Evolutionary conservation across 1,140 invertebrate species (phyloP), one percentile per base, ranked within the genome.

Genomic region (Geopemphigus sp.): DNA sequence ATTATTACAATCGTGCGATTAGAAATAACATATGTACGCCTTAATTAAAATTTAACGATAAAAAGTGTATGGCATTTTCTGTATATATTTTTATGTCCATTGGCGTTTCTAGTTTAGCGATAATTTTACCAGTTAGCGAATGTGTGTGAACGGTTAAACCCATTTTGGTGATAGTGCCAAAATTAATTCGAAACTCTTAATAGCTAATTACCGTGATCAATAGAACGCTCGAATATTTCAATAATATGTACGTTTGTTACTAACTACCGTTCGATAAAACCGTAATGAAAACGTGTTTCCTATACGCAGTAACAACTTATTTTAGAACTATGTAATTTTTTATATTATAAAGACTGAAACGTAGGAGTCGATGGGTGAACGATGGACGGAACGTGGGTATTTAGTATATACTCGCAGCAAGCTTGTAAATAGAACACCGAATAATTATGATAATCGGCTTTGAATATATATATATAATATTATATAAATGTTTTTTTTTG

Each of bases 401-500:
- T 4, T 47, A 68, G 39, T 22, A 45, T n/a, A 17, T n/a, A 12
- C n/a, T 1, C 8, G 32, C 8, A 4, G 19, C n/a, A 8, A 14
- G 22, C 45, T 50, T 45, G 50, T 68, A 68, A 68, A 50, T 68
- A 50, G 50, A 50, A 24, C 39, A 14, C 22, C 45, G 39, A 68
- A 68, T 24, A 12, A 50, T 66, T 68, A 68, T 68, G 45, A 50
- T 68, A 68, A 68, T 50, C 22, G 66, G n/a, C 15, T 22, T 45
- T 45, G 32, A 50, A 68, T 47, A 68, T 8, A 29, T 61, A 61
- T 39, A 39, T 39, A 39, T 39, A 39, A 39, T 39, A 39, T 39
- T 39, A 39, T n/a, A 64, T 2, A 1, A 24, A 24, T 15, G 39
- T 66, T 66, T 66, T 45, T 66, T 45, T 11, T 45, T 24, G 24